Percentiles rank a stretch among this genome's conserved stretches.
These are phyloP conservation scores for Acleris holmiana DNA, from an alignment of 2,888 invertebrate species.

Conservation along the genomic window DNA sequence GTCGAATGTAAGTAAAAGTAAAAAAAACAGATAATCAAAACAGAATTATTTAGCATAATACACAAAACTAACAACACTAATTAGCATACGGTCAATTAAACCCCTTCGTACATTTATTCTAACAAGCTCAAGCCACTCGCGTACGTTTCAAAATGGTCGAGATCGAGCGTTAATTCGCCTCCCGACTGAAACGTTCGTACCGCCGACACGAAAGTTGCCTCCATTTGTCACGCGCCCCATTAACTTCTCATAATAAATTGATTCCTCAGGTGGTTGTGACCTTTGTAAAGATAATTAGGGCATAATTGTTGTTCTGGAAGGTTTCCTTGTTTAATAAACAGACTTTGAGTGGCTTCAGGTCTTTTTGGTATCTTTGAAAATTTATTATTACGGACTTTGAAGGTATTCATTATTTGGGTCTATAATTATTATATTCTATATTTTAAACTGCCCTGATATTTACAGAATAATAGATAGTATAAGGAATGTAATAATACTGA, in stretches of 20 bases:
- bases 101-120: too few relatives aligned
- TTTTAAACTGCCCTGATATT: too few relatives aligned
- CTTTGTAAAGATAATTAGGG: conserved; percentile 23
- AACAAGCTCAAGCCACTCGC: not conserved
- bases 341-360: not conserved
- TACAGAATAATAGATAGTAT: too few relatives aligned
- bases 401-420: too few relatives aligned
- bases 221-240: conserved; percentile 41
- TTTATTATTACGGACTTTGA: too few relatives aligned
- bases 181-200: conserved; percentile 6
- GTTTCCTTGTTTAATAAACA: conserved; percentile 7
- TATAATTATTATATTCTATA: too few relatives aligned
- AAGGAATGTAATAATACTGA: too few relatives aligned
- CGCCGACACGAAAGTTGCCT: conserved; percentile 39
- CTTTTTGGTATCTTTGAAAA: not conserved
- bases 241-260: conserved; percentile 36
- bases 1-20: too few relatives aligned
- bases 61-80: too few relatives aligned
- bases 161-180: not conserved
- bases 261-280: conserved; percentile 33
- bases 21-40: too few relatives aligned
- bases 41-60: too few relatives aligned
- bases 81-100: too few relatives aligned
- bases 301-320: conserved; percentile 15
- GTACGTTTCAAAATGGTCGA: conserved; percentile 11